Evolutionary conservation across 2,113 vertebrate genomes (phyloP).

Genomic region (Crocuta crocuta): DNA sequence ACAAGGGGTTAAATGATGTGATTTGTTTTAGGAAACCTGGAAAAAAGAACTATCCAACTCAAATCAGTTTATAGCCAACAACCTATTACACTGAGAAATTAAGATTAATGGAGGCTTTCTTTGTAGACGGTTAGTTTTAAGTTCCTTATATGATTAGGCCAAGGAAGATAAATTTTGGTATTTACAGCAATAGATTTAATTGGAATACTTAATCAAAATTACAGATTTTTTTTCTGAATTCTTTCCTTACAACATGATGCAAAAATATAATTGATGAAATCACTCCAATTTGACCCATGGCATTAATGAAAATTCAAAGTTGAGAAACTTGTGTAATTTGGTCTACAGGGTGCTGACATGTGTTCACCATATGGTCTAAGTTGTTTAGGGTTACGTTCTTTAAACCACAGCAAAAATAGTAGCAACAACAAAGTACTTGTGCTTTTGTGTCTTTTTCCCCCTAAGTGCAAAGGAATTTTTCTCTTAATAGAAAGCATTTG

Average conservation of each 20-base stretch:
- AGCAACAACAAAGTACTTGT: background rate
- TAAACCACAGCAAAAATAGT: background rate
- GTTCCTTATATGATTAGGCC: slow-evolving; percentile 11
- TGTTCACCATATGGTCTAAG: slow-evolving; percentile 33
- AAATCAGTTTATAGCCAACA: background rate
- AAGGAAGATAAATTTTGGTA: slow-evolving; percentile 17
- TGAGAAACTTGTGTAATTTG: background rate
- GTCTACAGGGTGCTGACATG: background rate
- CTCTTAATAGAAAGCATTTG: background rate
- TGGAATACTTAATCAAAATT: slow-evolving; percentile 48
- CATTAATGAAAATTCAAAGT: background rate
- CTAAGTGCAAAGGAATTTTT: background rate
- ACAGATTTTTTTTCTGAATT: background rate
- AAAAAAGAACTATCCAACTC: background rate
- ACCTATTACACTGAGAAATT: slow-evolving; percentile 22
- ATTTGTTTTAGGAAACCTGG: slow-evolving; percentile 36
- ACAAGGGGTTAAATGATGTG: background rate
- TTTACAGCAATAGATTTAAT: slow-evolving; percentile 23
- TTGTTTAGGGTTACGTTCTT: background rate
- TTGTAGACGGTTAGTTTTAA: slow-evolving; percentile 45
- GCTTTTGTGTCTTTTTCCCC: background rate
- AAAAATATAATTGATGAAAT: slow-evolving; percentile 22
- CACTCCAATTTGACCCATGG: background rate
- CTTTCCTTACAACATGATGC: background rate
- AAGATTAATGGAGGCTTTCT: slow-evolving; percentile 40